These are phyloP conservation scores for Sinocyclocheilus rhinocerous DNA, from an alignment of 2,113 vertebrate species.

Conservation along the genomic window DNA sequence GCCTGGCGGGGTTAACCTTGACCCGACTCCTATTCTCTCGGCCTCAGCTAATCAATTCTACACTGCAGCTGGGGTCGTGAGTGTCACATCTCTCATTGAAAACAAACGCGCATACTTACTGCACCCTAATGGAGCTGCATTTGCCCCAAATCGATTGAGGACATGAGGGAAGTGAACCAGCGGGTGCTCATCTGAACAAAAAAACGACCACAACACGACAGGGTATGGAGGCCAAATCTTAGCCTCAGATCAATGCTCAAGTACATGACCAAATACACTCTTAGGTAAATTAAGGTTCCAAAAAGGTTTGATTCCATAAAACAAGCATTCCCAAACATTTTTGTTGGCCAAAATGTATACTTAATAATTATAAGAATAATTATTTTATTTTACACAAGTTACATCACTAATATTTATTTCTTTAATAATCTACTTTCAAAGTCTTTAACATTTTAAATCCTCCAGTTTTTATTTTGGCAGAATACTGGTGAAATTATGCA, in stretches of 20 bases:
- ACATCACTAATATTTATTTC: neutral
- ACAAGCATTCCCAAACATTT: neutral
- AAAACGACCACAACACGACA: neutral
- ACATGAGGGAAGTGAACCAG: slow-evolving; percentile 64
- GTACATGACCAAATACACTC: too few relatives aligned
- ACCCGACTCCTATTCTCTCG: slow-evolving; percentile 82
- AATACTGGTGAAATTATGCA: too few relatives aligned
- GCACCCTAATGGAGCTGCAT: slow-evolving; percentile 94
- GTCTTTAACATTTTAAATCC: too few relatives aligned
- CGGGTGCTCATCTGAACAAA: slow-evolving; percentile 17
- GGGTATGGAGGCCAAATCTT: neutral
- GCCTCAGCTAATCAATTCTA: slow-evolving; percentile 92
- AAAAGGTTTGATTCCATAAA: neutral
- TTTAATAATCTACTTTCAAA: neutral
- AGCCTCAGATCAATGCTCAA: neutral
- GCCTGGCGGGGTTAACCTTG: slow-evolving; percentile 85
- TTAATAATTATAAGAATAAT: neutral
- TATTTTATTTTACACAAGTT: neutral
- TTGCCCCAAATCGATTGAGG: slow-evolving; percentile 67
- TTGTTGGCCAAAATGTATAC: neutral
- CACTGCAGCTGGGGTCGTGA: slow-evolving; percentile 90
- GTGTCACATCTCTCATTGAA: slow-evolving; percentile 85
- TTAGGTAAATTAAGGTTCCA: neutral
- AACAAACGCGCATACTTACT: slow-evolving; percentile 74
- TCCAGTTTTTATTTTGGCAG: too few relatives aligned